Percentiles rank a stretch among this genome's conserved stretches.
Evolutionary conservation across 2,113 vertebrate species (phyloP).

Genomic region (Notechis scutatus): DNA sequence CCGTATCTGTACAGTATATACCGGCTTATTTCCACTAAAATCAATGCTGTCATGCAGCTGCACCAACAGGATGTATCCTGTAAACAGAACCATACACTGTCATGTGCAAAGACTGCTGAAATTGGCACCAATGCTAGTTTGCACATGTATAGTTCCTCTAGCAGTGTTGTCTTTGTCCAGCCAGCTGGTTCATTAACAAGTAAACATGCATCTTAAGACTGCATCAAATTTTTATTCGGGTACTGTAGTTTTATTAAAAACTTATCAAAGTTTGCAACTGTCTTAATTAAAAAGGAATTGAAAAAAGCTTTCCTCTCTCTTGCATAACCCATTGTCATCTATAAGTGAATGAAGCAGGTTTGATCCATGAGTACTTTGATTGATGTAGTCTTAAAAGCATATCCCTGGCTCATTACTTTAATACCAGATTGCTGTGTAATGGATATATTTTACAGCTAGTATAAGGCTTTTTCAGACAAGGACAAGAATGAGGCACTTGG

Average conservation of each 20-base stretch:
- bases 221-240: not conserved
- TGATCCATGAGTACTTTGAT: not conserved
- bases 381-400: not conserved
- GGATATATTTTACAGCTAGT: not conserved
- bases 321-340: not conserved
- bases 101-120: not conserved
- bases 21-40: not conserved
- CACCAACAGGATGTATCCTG: not conserved
- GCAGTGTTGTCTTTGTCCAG: not conserved
- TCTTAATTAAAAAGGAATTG: not conserved
- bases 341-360: not conserved
- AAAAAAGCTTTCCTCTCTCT: not conserved
- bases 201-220: not conserved
- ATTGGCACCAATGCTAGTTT: not conserved
- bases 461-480: not conserved
- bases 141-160: not conserved
- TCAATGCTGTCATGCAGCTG: not conserved
- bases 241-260: not conserved
- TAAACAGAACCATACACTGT: not conserved
- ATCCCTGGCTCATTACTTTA: not conserved
- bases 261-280: not conserved
- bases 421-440: not conserved
- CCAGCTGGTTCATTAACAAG: not conserved
- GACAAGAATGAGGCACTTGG: not conserved
- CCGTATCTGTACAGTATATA: not conserved